Percentiles rank a stretch among this genome's conserved stretches.
phyloP scores from a whole-genome alignment of 1,140 invertebrate species.

The Caligus rogercresseyi region DNA sequence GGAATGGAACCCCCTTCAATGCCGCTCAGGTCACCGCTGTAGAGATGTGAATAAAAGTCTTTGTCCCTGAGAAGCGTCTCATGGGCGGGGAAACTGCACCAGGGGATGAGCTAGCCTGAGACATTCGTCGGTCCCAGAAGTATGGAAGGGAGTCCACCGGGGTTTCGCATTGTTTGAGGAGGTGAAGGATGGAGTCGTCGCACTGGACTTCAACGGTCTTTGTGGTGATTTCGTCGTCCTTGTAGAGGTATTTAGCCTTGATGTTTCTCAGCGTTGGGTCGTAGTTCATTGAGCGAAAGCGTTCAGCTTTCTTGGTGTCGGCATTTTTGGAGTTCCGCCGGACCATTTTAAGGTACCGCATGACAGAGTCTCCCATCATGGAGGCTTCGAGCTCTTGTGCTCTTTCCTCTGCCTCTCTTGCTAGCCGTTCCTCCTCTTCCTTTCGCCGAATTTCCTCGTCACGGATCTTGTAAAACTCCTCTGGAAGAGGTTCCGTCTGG shows the following conservation, averaged over 20 bases:
- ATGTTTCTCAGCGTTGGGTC: constrained; percentile 64
- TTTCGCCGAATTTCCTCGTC: constrained; percentile 23
- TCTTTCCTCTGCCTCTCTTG: constrained; percentile 7
- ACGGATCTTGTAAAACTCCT: constrained; percentile 16
- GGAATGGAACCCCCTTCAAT: constrained; percentile 3
- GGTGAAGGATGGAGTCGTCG: constrained; percentile 23
- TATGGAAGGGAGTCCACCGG: constrained; percentile 10
- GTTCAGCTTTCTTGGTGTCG: constrained; percentile 48
- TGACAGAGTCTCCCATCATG: constrained; percentile 20
- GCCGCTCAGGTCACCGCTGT: constrained; percentile 11
- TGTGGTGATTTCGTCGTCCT: constrained; percentile 24
- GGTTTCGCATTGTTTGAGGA: constrained; percentile 23
- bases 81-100: constrained; percentile 22
- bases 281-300: constrained; percentile 70
- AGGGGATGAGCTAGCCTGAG: constrained; percentile 13
- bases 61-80: constrained; percentile 22
- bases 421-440: constrained; percentile 26
- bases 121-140: constrained; percentile 4
- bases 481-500: constrained; percentile 21
- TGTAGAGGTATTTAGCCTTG: constrained; percentile 43
- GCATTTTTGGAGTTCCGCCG: constrained; percentile 30
- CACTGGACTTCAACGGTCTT: constrained; percentile 24
- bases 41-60: constrained; percentile 18
- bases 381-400: constrained; percentile 20
- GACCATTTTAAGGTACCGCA: constrained; percentile 21